Evolutionary conservation across 2,888 invertebrate genomes (phyloP).

Genomic region (Lycophotia porphyrea): DNA sequence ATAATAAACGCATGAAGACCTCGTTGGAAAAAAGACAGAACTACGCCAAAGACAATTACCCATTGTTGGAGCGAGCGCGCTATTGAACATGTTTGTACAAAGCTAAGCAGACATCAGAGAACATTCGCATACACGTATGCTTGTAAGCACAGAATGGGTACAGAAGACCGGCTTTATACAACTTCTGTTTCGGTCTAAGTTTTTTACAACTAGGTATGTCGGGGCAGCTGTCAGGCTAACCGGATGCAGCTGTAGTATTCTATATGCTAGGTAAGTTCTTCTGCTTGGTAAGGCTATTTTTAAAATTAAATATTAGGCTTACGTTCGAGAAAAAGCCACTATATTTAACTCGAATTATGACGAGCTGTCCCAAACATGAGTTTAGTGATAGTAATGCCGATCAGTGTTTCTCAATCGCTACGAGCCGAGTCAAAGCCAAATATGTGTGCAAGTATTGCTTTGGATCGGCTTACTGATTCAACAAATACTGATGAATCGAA

Average conservation of each 20-base stretch:
- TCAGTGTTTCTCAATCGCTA: no score
- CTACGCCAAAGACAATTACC: conserved; percentile 29
- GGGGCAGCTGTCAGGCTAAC: neutral
- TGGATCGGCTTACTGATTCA: neutral
- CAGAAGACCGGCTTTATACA: conserved; percentile 8
- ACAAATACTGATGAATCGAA: neutral
- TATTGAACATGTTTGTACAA: conserved; percentile 44
- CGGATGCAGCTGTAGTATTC: neutral
- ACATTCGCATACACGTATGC: conserved; percentile 26
- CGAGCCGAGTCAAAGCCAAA: no score
- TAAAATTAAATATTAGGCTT: neutral
- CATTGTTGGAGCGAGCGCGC: conserved; percentile 27
- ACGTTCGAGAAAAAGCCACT: neutral
- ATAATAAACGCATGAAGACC: conserved; percentile 15
- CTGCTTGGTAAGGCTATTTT: neutral
- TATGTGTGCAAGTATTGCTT: neutral
- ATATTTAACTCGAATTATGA: neutral
- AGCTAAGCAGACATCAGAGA: conserved; percentile 36
- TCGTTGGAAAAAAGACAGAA: conserved; percentile 8
- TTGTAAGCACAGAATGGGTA: neutral
- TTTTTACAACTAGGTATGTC: neutral
- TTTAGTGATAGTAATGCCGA: neutral
- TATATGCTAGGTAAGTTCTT: neutral
- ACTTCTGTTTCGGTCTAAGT: neutral
- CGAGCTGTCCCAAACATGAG: neutral